Evolutionary conservation across 2,888 invertebrate species (phyloP).

Genomic region (Drosophila greeni): DNA sequence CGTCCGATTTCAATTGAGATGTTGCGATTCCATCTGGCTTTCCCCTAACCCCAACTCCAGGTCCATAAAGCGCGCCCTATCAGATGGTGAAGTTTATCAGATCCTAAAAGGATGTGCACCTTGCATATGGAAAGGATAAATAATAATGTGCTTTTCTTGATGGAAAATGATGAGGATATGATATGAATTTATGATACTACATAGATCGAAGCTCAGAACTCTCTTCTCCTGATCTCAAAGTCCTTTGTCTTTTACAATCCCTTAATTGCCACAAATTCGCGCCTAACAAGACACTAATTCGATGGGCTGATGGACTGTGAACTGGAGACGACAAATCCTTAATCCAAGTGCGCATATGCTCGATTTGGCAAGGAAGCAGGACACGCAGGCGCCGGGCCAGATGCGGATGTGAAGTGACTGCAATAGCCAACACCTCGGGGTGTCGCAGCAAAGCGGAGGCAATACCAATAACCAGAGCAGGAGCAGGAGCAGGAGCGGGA

Average conservation of each 20-base stretch:
- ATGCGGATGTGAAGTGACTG: conserved; percentile 77
- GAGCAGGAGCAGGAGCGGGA: conserved; percentile 43
- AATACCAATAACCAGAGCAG: conserved; percentile 19
- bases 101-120: not conserved
- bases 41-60: conserved; percentile 23
- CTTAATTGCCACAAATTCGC: conserved; percentile 1
- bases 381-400: conserved; percentile 12
- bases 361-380: conserved; percentile 22
- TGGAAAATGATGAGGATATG: not conserved
- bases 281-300: conserved; percentile 7
- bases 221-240: not conserved
- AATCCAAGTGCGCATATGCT: conserved; percentile 66
- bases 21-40: conserved; percentile 40
- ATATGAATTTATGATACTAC: not conserved
- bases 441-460: conserved; percentile 72
- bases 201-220: not conserved
- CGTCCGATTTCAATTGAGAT: conserved; percentile 49
- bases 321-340: conserved; percentile 28
- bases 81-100: not conserved
- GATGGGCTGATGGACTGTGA: conserved; percentile 3
- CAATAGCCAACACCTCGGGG: conserved; percentile 77
- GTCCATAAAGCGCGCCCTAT: not conserved
- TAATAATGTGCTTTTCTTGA: not conserved
- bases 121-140: not conserved
- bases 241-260: conserved; percentile 3